Conservation (phyloP, 2,113 vertebrate species). For the Semicossyphus pulcher region DNA sequence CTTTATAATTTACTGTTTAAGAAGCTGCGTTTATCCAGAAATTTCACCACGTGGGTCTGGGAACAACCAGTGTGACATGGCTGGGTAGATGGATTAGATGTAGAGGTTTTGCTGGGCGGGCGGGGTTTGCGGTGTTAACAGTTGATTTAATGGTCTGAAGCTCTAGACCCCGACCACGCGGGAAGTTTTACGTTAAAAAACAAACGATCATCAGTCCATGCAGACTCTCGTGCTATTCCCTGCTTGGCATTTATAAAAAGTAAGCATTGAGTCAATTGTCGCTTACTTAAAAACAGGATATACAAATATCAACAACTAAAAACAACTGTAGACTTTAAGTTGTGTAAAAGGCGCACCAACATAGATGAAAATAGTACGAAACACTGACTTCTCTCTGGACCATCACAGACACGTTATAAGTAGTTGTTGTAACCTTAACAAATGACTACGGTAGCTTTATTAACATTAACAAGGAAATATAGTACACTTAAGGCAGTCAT, state of each 20-base stretch:
- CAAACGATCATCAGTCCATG: neutral
- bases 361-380: too few species aligned
- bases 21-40: neutral
- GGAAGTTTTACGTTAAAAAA: fast-evolving
- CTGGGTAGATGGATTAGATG: constrained; percentile 1
- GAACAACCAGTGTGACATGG: neutral
- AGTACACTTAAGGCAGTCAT: too few species aligned
- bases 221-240: neutral
- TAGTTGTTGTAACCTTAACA: too few species aligned
- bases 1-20: fast-evolving
- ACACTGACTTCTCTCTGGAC: too few species aligned
- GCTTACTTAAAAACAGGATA: too few species aligned
- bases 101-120: fast-evolving
- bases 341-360: too few species aligned
- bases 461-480: too few species aligned
- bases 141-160: fast-evolving
- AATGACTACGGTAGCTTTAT: too few species aligned
- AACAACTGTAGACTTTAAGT: too few species aligned
- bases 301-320: too few species aligned
- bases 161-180: neutral
- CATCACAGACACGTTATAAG: too few species aligned
- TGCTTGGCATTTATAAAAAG: neutral
- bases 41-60: constrained; percentile 63
- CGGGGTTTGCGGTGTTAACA: neutral
- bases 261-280: neutral